Base-by-base conservation (phyloP, 2,888 invertebrate genomes). In the Oligia latruncula region DNA sequence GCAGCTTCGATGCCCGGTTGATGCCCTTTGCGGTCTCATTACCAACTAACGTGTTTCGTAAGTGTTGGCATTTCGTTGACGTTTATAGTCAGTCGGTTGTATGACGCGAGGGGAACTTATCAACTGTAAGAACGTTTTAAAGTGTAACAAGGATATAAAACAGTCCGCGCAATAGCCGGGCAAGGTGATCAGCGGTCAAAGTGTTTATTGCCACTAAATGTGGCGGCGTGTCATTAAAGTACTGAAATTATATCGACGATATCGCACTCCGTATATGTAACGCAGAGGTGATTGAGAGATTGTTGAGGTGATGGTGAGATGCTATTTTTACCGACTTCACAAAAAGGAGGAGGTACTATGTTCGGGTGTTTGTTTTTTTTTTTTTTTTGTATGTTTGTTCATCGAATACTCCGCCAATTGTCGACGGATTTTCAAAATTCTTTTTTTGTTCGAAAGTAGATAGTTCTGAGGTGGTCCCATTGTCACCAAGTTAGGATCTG, bases 11-110 rank as follows among this genome's bases (percentile, higher is more conserved):
- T 85, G 80, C 70, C 74, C 83, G 83, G 85, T 74, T 80, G 84
- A 88, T 86, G 86, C 81, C 88, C 86, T 86, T 76, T 80, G 81
- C 76, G 81, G 72, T 78, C 86, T 87, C 84, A 88, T 88, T 88
- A 88, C 70, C 29, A 43, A 74, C 77, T 73, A 80, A 85, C 85
- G 75, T 83, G 43, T 78, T 77, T 78, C 76, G 71, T 78, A 87
- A 86, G 71, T 60, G 80, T 77, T 79, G 78, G 74, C 73, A 46
- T 65, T 79, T 60, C 4, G 78, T 43, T 46, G 81, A 80, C 46
- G 49, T 81, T 80, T 75, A 81, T 74, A 49, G 52, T 35, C 60
- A n/a, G 40, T 66, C 15, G 49, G 55, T 15, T 52, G 62, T 49
- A 43, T 62, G 40, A 71, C 40, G 62, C 29, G 49, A 43, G 40